Evolutionary conservation across 2,113 vertebrate species (phyloP).

Genomic region (Varanus komodoensis): DNA sequence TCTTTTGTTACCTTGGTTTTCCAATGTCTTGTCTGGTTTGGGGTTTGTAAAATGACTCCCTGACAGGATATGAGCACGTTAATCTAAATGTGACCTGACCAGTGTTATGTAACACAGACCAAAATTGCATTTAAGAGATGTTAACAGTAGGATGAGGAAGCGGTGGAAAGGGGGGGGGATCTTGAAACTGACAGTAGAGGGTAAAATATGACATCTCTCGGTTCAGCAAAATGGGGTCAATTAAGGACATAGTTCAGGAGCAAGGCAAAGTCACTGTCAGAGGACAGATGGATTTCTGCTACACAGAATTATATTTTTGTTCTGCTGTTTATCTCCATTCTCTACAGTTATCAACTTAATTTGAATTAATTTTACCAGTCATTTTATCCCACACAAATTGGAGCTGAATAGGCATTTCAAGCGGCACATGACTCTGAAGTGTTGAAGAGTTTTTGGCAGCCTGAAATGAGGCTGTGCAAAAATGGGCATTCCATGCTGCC

Average conservation of each 20-base stretch:
- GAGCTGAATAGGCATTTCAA: background rate
- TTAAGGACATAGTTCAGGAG: conserved; percentile 18
- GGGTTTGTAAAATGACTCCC: conserved; percentile 24
- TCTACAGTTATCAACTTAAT: conserved; percentile 25
- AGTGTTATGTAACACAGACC: conserved; percentile 23
- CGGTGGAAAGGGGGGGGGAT: background rate
- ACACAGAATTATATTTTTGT: background rate
- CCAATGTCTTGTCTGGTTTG: conserved; percentile 33
- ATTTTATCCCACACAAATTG: background rate
- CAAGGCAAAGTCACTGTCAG: background rate
- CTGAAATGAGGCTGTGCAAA: background rate
- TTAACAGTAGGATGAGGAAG: background rate
- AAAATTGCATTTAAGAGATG: conserved; percentile 22
- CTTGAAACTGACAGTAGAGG: conserved; percentile 12
- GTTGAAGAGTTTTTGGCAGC: background rate
- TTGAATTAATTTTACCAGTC: conserved; percentile 16
- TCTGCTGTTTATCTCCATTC: background rate
- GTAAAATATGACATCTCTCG: conserved; percentile 1
- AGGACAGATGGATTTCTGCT: conserved; percentile 5
- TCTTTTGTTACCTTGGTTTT: conserved; percentile 30
- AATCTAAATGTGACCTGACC: conserved; percentile 27
- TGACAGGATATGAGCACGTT: background rate
- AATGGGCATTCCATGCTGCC: background rate
- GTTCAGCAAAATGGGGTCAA: conserved; percentile 4
- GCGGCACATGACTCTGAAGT: background rate